Percentiles rank a stretch among this genome's conserved stretches.
These are phyloP conservation scores for Furnarius figulus DNA, from an alignment of 2,113 vertebrate genomes.

Conservation along the genomic window DNA sequence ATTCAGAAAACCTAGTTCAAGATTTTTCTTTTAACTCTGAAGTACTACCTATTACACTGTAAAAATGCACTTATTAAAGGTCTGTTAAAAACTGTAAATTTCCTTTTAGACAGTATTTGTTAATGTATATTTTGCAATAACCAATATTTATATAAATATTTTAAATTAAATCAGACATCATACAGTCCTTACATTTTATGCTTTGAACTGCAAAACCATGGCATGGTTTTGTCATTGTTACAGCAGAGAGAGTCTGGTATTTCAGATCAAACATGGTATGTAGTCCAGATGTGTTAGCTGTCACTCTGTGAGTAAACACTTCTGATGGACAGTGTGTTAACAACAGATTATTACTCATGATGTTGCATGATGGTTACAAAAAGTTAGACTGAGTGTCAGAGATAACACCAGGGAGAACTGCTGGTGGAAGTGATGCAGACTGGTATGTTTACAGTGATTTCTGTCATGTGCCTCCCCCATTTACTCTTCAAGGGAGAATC, in stretches of 20 bases:
- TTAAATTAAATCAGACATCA: neutral
- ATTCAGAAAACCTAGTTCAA: neutral
- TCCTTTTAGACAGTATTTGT: neutral
- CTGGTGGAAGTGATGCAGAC: constrained; percentile 20
- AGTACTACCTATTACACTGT: neutral
- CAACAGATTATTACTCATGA: constrained; percentile 62
- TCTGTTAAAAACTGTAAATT: neutral
- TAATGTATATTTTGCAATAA: neutral
- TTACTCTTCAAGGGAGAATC: neutral
- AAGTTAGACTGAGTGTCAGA: constrained; percentile 26
- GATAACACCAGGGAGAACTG: constrained; percentile 49
- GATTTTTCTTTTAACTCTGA: neutral
- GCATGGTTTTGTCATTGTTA: constrained; percentile 54
- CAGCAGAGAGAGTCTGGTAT: constrained; percentile 46
- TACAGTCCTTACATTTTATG: neutral
- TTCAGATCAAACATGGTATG: constrained; percentile 67
- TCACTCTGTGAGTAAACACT: constrained; percentile 68
- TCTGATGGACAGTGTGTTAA: constrained; percentile 69
- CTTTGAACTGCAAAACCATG: constrained; percentile 49
- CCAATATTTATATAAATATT: neutral
- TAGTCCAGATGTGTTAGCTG: constrained; percentile 68
- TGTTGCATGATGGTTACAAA: constrained; percentile 32
- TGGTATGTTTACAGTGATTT: neutral
- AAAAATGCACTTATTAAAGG: neutral
- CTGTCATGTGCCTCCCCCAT: neutral